Evolutionary conservation across 92 coral and sea anemone genomes (phyloP), one percentile per base, ranked within the genome.

Genomic region (Paramuricea clavata): DNA sequence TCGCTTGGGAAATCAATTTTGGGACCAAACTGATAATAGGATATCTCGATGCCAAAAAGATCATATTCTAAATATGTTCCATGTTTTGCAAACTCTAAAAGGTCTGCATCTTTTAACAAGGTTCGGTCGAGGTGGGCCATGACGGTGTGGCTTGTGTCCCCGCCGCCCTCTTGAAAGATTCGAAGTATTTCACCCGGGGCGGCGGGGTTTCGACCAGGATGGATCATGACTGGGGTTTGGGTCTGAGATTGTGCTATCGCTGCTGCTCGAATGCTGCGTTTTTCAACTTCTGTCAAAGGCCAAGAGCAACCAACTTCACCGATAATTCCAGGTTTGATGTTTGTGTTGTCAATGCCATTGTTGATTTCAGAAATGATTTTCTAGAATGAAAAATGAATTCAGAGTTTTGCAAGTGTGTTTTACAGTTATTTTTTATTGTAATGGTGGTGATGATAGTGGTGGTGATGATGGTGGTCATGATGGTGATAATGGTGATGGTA

Each of bases 61-160:
- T 95, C 97, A 54, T 93, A 95, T 81, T 95, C 98, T 49, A 95
- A 81, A 74, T 90, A 94, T 32, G 93, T 85, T 17, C 95, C 97
- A 23, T 91, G 80, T 31, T 87, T 78, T 1, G 98, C 98, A 59
- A 95, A 81, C 32, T 95, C 98, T 39, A 93, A 17, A 21, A 95
- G 91, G 69, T 85, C 87, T 32, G 76, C 83, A n/a, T 56, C 81
- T 83, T 94, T 92, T 82, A 83, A 87, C 5, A 95, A 75, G 56
- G 97, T 95, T 49, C 95, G 97, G 82, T 95, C 97, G 77, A 93
- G 90, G 82, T 95, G 98, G 23, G 95, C 92, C 94, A 95, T 95
- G 33, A 94, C 93, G 7, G 97, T 90, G 69, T 83, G 90, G 67
- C 78, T 83, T 28, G 94, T 81, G 85, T 93, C 97, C 19, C 94